Evolutionary conservation across 2,888 invertebrate species (phyloP).

Genomic region (Sipha maydis): DNA sequence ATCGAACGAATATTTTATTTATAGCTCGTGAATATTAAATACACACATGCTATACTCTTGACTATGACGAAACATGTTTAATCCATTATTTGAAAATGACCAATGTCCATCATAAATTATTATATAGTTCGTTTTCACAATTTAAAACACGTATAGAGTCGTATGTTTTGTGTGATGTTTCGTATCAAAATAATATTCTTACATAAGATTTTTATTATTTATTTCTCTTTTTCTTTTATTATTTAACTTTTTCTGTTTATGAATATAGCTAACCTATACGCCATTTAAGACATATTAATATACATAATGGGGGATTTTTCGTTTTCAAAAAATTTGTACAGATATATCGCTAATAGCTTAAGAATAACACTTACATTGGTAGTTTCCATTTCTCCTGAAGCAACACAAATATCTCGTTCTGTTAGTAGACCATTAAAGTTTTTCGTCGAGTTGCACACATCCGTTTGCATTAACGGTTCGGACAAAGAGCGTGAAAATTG

Average conservation of each 20-base stretch:
- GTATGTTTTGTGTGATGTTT: neutral
- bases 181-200: neutral
- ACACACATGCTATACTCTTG: too few relatives aligned
- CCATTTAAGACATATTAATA: too few relatives aligned
- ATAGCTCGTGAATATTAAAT: too few relatives aligned
- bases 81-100: neutral
- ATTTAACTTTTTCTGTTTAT: neutral
- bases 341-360: neutral
- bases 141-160: neutral
- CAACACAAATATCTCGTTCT: slow-evolving; percentile 72
- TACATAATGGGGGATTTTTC: neutral
- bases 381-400: slow-evolving; percentile 47
- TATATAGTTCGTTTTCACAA: neutral
- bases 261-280: neutral
- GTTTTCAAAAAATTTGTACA: neutral
- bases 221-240: neutral
- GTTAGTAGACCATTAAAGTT: slow-evolving; percentile 73
- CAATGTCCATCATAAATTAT: neutral
- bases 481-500: slow-evolving; percentile 67
- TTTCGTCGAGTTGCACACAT: slow-evolving; percentile 73
- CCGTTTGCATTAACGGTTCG: slow-evolving; percentile 70
- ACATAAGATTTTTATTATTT: neutral
- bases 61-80: neutral
- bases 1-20: too few relatives aligned
- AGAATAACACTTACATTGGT: slow-evolving; percentile 30